A percentile compares a stretch with the other conserved stretches of the same genome.
Conservation (phyloP, 1,140 invertebrate genomes). For the Drosophila saltans region DNA sequence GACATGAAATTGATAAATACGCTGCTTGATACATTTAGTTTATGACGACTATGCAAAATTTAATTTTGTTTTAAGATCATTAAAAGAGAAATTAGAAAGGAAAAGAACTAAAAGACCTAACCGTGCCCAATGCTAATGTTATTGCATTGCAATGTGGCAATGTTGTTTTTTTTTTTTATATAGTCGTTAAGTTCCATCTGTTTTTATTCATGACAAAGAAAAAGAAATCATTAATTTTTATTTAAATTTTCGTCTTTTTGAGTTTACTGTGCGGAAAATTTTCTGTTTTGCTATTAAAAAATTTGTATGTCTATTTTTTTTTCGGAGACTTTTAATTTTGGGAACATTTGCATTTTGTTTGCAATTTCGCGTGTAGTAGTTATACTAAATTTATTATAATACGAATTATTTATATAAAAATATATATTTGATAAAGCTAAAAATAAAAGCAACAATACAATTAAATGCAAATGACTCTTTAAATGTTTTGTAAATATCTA, state of each 20-base stretch:
- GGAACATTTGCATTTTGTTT: slow-evolving; percentile 44
- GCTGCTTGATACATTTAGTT: slow-evolving; percentile 43
- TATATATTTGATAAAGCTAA: slow-evolving; percentile 50
- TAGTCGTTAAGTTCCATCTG: slow-evolving; percentile 69
- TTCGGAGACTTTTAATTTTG: slow-evolving; percentile 21
- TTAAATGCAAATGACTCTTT: slow-evolving; percentile 40
- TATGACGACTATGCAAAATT: slow-evolving; percentile 56
- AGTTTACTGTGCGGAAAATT: slow-evolving; percentile 51
- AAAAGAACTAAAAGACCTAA: slow-evolving; percentile 61
- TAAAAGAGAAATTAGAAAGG: slow-evolving; percentile 10
- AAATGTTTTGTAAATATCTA: slow-evolving; percentile 21
- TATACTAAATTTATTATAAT: slow-evolving; percentile 67
- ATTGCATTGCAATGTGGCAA: slow-evolving; percentile 51
- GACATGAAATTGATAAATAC: slow-evolving; percentile 58
- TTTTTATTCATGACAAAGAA: slow-evolving; percentile 37
- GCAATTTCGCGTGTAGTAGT: slow-evolving; percentile 61
- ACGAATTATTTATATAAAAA: slow-evolving; percentile 66
- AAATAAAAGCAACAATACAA: slow-evolving; percentile 51
- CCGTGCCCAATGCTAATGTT: slow-evolving; percentile 53
- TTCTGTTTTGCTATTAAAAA: not conserved
- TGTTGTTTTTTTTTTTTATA: slow-evolving; percentile 24
- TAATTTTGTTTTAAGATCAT: slow-evolving; percentile 65
- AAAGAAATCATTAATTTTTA: slow-evolving; percentile 26
- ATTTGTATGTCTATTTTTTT: slow-evolving; percentile 34
- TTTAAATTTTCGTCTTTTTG: slow-evolving; percentile 46